A percentile compares a stretch with the other conserved stretches of the same genome.
These are phyloP conservation scores for Peromyscus maniculatus DNA, from an alignment of 2,113 vertebrate species.

Conservation along the genomic window DNA sequence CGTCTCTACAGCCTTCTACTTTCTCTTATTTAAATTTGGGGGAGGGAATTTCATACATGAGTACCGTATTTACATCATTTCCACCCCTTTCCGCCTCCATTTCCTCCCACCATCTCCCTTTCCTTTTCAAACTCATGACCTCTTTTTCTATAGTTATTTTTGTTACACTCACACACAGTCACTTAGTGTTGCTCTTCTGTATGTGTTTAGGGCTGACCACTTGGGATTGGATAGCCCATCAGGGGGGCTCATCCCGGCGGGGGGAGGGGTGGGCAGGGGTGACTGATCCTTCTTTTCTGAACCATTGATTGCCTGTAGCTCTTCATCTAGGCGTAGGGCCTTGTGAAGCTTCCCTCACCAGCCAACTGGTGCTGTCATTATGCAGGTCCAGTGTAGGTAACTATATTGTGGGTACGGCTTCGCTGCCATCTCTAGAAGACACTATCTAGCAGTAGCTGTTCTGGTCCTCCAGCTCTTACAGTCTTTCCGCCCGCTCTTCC, in stretches of 20 bases:
- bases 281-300: not conserved
- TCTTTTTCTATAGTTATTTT: not conserved
- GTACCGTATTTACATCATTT: not conserved
- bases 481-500: not conserved
- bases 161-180: not conserved
- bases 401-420: not conserved
- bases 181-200: not conserved
- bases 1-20: not conserved
- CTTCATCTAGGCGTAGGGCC: not conserved
- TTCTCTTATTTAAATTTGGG: not conserved
- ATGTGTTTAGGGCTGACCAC: not conserved
- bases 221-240: not conserved
- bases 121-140: not conserved
- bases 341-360: not conserved
- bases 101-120: not conserved
- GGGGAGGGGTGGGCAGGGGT: not conserved
- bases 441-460: not conserved
- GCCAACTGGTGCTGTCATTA: not conserved
- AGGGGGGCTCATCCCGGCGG: not conserved
- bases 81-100: not conserved
- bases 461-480: not conserved
- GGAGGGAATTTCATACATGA: not conserved
- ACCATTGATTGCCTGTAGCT: not conserved
- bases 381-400: not conserved
- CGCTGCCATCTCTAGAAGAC: not conserved